These are phyloP conservation scores for Chamaea fasciata DNA, from an alignment of 2,113 vertebrate genomes.

Conservation along the genomic window DNA sequence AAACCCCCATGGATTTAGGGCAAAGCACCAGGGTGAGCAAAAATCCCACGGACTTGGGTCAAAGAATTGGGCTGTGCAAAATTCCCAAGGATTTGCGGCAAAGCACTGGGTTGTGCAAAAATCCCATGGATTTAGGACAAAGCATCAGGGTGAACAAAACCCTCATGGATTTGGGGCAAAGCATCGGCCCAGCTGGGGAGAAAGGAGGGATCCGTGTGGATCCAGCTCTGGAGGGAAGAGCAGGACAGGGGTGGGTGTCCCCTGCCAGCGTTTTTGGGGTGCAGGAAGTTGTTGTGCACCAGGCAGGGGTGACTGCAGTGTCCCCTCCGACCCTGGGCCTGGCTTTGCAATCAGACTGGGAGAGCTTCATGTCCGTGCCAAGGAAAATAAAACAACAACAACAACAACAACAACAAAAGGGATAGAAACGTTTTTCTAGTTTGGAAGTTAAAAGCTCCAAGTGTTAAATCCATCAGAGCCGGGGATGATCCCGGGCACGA, in stretches of 20 bases:
- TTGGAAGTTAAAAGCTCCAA: background rate
- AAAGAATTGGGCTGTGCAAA: rapidly evolving
- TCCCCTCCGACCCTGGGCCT: background rate
- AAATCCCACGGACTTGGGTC: no score
- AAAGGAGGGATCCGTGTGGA: background rate
- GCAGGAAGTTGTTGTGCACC: background rate
- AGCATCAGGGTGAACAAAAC: background rate
- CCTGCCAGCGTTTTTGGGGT: background rate
- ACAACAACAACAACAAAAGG: no score
- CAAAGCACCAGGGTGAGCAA: background rate
- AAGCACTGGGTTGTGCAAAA: background rate
- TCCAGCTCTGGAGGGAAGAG: background rate
- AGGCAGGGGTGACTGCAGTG: background rate
- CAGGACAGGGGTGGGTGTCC: background rate
- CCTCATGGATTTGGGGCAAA: background rate
- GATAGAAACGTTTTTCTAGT: background rate
- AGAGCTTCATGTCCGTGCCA: background rate
- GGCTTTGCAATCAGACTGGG: conserved; percentile 10
- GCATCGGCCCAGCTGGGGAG: background rate
- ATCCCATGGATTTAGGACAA: background rate
- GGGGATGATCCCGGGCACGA: background rate
- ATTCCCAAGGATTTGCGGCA: background rate
- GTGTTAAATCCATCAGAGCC: conserved; percentile 36
- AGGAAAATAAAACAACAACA: background rate
- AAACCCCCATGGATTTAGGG: background rate